A percentile compares a stretch with the other conserved stretches of the same genome.
Evolutionary conservation across 2,888 invertebrate genomes (phyloP).

Genomic region (Ganaspis brasiliensis): DNA sequence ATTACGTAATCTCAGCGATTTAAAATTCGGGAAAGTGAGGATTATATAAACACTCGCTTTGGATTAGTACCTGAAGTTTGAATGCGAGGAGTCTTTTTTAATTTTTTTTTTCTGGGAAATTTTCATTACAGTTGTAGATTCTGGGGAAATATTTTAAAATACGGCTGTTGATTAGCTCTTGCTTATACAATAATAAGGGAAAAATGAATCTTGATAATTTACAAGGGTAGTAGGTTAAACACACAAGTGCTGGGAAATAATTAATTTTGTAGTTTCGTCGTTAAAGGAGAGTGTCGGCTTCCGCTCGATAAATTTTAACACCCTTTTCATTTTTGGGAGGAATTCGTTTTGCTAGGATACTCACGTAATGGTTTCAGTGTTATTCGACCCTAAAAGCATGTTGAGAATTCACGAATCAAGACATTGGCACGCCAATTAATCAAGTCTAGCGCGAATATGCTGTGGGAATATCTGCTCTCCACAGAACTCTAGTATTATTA

Average conservation of each 20-base stretch:
- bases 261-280: neutral
- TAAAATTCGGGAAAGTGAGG: neutral
- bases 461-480: slow-evolving; percentile 19
- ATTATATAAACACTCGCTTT: neutral
- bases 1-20: neutral
- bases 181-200: neutral
- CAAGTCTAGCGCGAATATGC: slow-evolving; percentile 53
- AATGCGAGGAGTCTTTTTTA: neutral
- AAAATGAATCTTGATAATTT: neutral
- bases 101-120: neutral
- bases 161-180: no score
- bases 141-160: neutral
- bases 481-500: neutral
- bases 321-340: neutral
- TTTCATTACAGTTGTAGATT: neutral
- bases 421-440: slow-evolving; percentile 60
- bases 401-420: slow-evolving; percentile 54
- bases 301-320: neutral
- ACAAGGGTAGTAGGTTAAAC: no score
- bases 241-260: neutral
- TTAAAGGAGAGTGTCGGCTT: neutral
- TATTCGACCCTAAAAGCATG: slow-evolving; percentile 41
- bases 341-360: neutral
- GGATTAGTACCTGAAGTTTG: neutral
- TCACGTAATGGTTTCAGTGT: neutral